These are phyloP conservation scores for Cavia porcellus DNA, from an alignment of 2,113 vertebrate genomes.

Conservation along the genomic window DNA sequence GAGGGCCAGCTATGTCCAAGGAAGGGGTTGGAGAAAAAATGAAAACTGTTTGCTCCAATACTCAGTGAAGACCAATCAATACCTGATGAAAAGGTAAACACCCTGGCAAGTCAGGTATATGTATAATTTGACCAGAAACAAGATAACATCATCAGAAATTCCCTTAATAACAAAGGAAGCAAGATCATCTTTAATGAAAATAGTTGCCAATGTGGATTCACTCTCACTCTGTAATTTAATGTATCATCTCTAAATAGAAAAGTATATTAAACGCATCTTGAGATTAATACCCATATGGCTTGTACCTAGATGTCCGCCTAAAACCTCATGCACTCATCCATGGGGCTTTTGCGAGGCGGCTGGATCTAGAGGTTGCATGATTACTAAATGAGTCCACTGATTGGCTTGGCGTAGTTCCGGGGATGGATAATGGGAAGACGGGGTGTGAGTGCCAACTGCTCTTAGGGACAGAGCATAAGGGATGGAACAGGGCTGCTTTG, in stretches of 20 bases:
- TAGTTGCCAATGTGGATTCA: not conserved
- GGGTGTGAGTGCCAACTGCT: not conserved
- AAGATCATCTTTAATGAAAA: not conserved
- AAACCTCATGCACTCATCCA: not conserved
- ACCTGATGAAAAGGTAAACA: not conserved
- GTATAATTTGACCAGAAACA: constrained; percentile 26
- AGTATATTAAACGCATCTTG: not conserved
- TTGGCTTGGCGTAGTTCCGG: not conserved
- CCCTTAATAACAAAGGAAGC: constrained; percentile 20
- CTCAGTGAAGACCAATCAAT: not conserved
- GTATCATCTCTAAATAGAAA: not conserved
- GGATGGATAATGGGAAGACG: not conserved
- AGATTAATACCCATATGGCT: not conserved
- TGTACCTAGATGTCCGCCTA: too few species aligned
- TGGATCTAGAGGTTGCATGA: not conserved
- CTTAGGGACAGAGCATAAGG: not conserved
- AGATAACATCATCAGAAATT: not conserved
- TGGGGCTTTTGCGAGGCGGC: not conserved
- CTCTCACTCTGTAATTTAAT: not conserved
- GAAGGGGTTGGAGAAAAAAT: too few species aligned
- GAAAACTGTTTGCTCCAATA: not conserved
- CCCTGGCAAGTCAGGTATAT: not conserved
- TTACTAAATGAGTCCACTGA: not conserved
- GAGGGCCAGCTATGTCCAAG: not conserved
- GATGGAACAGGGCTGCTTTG: not conserved